Conservation (phyloP, 2,797 vertebrate genomes). For the Sebastes glaucus region DNA sequence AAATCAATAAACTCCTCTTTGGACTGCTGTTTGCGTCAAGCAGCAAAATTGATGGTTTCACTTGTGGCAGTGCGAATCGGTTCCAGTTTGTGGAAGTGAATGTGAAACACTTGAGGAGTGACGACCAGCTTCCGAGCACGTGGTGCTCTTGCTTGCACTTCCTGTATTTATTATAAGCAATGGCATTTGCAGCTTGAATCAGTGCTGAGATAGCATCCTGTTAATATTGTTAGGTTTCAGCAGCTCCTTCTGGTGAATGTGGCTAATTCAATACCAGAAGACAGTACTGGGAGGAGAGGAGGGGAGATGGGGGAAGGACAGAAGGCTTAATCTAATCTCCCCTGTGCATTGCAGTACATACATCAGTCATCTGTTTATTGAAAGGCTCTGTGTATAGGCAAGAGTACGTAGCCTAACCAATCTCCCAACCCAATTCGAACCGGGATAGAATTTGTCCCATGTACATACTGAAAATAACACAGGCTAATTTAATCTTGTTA, state of each 20-base stretch:
- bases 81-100: conserved; percentile 52
- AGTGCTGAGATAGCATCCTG: conserved; percentile 69
- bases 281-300: conserved; percentile 46
- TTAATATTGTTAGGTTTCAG: conserved; percentile 78
- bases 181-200: conserved; percentile 72
- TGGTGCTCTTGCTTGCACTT: conserved; percentile 58
- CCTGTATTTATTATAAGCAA: conserved; percentile 76
- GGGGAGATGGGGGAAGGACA: conserved; percentile 54
- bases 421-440: not conserved
- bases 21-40: conserved; percentile 26
- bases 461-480: not conserved
- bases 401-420: not conserved
- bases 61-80: conserved; percentile 17
- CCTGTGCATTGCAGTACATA: conserved; percentile 71
- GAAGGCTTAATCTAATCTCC: conserved; percentile 71
- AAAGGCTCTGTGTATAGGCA: conserved; percentile 17
- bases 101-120: conserved; percentile 53
- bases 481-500: not conserved
- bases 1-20: conserved; percentile 55
- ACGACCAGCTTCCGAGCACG: conserved; percentile 34
- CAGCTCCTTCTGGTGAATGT: conserved; percentile 64
- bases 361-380: conserved; percentile 62
- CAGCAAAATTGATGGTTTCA: conserved; percentile 41
- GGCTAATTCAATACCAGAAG: conserved; percentile 78
- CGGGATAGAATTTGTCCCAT: not conserved